Evolutionary conservation across 2,797 vertebrate species (phyloP), one percentile per base, ranked within the genome.

Genomic region (Cossypha heuglini): DNA sequence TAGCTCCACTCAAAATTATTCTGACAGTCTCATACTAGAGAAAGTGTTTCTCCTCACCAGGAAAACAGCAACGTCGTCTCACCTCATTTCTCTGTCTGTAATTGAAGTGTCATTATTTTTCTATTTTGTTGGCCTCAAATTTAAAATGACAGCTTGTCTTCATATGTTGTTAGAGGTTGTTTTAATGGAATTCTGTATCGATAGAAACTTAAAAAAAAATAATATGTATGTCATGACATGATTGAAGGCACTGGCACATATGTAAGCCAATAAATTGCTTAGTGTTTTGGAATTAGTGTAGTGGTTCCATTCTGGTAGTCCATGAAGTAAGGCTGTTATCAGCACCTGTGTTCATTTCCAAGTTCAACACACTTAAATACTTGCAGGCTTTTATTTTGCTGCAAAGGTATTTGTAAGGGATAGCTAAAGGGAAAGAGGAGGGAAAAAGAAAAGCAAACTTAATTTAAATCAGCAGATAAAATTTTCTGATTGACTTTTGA

Each of bases 81-180:
- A 13, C 26, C 37, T 76, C 15, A 61, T 49, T 28, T 20, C 28
- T 84, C 38, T 57, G 16, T 81, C 42, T 61, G 14, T 75, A 84
- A 78, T 17, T 68, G 37, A 61, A 49, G 6, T 57, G 29, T 55
- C 8, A 1, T 24, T 69, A 6, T 73, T 81, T 35, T 80, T 61
- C 14, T 52, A 0, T 74, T 87, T 88, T 74, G 20, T 66, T 46
- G 6, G 11, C 29, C 46, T 82, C 48, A 55, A 20, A 43, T 81
- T 79, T 71, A 49, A 84, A 90, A 67, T 33, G 57, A 28, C 45
- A 82, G 14, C 13, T 90, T 49, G 69, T 72, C 26, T 73, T 88
- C 17, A 5, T 72, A 4, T 0, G 0, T 69, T 67, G 14, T 15
- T 73, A 31, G 33, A 9, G 10, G 24, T 78, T 76, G 28, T 84